Evolutionary conservation across 2,797 vertebrate species (phyloP).

Genomic region (Hyperoplus immaculatus): DNA sequence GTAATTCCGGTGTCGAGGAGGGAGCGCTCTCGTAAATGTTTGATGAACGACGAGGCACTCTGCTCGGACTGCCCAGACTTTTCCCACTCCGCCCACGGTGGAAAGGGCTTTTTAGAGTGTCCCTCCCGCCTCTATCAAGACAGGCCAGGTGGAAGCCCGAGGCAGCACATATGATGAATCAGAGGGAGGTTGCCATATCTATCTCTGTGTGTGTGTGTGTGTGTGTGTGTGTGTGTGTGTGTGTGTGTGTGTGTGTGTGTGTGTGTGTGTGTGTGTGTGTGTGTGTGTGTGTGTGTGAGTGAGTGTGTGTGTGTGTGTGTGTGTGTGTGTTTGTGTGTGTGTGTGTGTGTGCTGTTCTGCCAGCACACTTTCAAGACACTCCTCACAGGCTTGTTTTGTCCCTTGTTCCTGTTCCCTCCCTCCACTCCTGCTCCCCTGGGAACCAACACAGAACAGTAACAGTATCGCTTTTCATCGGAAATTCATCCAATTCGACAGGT

Average conservation of each 20-base stretch:
- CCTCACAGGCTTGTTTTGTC: not conserved
- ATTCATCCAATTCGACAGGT: slow-evolving; percentile 66
- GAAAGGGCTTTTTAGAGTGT: slow-evolving; percentile 65
- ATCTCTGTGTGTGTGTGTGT: slow-evolving; percentile 1
- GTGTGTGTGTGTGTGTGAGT: no score
- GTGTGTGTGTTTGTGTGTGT: not conserved
- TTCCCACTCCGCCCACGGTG: slow-evolving; percentile 49
- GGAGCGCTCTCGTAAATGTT: slow-evolving; percentile 79
- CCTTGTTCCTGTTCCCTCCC: slow-evolving; percentile 10
- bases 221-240: slow-evolving; percentile 12
- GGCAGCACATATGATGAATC: slow-evolving; percentile 48
- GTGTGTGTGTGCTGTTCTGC: slow-evolving; percentile 19
- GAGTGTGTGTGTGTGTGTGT: no score
- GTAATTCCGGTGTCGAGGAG: slow-evolving; percentile 73
- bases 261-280: slow-evolving; percentile 9
- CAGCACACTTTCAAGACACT: slow-evolving; percentile 16
- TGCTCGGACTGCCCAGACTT: slow-evolving; percentile 43
- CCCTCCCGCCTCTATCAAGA: slow-evolving; percentile 25
- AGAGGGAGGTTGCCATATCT: slow-evolving; percentile 52
- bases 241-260: slow-evolving; percentile 19
- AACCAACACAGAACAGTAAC: slow-evolving; percentile 34
- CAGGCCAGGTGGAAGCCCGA: slow-evolving; percentile 70
- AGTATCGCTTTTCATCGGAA: slow-evolving; percentile 42
- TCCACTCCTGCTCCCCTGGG: slow-evolving; percentile 23
- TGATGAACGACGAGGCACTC: slow-evolving; percentile 75